Base-by-base conservation (phyloP, 2,113 vertebrate genomes). In the Cavia porcellus region DNA sequence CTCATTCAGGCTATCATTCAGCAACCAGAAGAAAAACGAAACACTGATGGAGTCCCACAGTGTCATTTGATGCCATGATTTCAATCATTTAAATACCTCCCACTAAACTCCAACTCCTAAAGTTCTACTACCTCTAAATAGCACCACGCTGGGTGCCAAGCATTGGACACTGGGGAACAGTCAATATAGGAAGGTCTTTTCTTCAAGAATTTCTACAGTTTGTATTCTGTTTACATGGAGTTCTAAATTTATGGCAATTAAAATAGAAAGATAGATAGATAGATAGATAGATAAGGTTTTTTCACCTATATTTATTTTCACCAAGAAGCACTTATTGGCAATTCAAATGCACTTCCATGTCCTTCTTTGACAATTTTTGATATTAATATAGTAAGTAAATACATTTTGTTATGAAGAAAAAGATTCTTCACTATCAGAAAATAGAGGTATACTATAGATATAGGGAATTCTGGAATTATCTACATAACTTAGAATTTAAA, bases 51-150 rank as follows among this genome's bases (percentile, higher is more conserved):
- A 9, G 10, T 42, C 89, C 61, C 25, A 61, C 1, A 22, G 7
- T 28, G 20, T 1, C 32, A 42, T 30, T 7, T 38, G 15, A 25
- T 17, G 1, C 4, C 20, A n/a, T n/a, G 19, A 0, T 3, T 19
- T 30, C 17, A 22, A 7, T 42, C 24, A 38, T 8, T n/a, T 45
- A 30, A 90, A 25, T 9, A 38, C 61, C 30, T 50, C 1, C 15
- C 42, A 14, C 9, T 13, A 20, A 19, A 47, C 13, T 12, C 32
- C 62, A 68, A 35, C 30, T 86, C 3, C 3, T 35, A 38, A 38
- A 72, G 32, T 72, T 30, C 30, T 28, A 32, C 4, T 15, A 52
- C 22, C 14, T 52, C 22, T 10, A 50, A 25, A 30, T 7, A 80
- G 59, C 11, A 17, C 45, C 30, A 20, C 22, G 1, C 12, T 38